Evolutionary conservation across 2,888 invertebrate species (phyloP), one percentile per base, ranked within the genome.

Genomic region (Cephus runcator): DNA sequence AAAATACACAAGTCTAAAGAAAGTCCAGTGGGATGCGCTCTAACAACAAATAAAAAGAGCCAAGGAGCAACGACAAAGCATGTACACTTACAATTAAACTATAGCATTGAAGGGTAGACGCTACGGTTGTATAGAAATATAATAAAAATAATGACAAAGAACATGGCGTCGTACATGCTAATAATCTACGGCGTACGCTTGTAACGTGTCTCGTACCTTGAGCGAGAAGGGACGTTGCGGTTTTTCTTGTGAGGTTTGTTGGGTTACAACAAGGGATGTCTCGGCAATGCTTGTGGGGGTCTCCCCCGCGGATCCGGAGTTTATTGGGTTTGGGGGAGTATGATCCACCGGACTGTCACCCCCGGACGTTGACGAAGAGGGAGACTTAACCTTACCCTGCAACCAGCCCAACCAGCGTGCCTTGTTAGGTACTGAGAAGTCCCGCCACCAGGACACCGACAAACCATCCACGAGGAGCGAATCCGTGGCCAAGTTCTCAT

Each of bases 211-310:
- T 83, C 86, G 89, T 93, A 94, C 94, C 94, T 94, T 93, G 87
- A 94, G 92, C 84, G 93, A 93, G 91, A 93, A 93, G 87, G 94
- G 93, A 90, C 93, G 92, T 90, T 93, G 93, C 83, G 93, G 93
- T 92, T 93, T 93, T 83, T 92, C 91, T 89, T 89, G 90, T 80
- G 88, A 82, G 88, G 87, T 87, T 86, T 88, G 91, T 88, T 90
- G 92, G 85, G 86, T 83, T 84, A 87, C 23, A 31, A 69, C 86
- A 40, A 85, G 83, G 84, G 86, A 82, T 83, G 87, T 84, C 87
- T 89, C 89, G 81, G 87, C 84, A 83, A 87, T 84, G 81, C 87
- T 88, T 80, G 89, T 82, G 79, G 90, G 87, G 82, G 88, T 85
- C 79, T 89, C 88, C 83, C 86, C 90, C 83, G 89, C 84, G 84